Conservation (phyloP, 1,140 invertebrate species). For the Paraescarpia echinospica region DNA sequence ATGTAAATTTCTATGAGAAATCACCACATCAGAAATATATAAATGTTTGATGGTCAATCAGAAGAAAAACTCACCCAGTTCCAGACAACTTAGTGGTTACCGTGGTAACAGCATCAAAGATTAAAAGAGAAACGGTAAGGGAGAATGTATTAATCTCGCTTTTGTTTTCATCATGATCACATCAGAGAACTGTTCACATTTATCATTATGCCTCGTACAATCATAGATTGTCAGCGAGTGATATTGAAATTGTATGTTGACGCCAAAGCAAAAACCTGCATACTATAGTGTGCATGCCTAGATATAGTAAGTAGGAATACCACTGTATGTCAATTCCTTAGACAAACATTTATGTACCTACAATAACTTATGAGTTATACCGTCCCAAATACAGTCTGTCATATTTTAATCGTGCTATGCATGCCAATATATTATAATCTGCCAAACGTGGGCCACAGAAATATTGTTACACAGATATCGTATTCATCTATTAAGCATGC, state of each 20-base stretch:
- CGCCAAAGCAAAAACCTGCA: not conserved
- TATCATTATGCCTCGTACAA: not conserved
- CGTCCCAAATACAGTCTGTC: too few relatives aligned
- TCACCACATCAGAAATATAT: not conserved
- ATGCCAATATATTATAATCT: too few relatives aligned
- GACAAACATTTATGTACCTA: not conserved
- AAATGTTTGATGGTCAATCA: slow-evolving; percentile 1
- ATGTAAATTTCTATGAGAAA: not conserved
- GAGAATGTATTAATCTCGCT: not conserved
- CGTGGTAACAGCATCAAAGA: not conserved
- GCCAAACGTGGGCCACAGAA: too few relatives aligned
- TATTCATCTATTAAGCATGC: too few relatives aligned
- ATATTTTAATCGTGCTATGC: too few relatives aligned
- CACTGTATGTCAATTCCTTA: not conserved
- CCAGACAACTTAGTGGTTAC: not conserved
- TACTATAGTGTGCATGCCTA: not conserved
- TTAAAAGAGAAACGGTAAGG: not conserved
- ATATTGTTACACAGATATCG: too few relatives aligned
- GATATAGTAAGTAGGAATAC: not conserved
- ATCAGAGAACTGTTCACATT: not conserved
- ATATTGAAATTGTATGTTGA: not conserved
- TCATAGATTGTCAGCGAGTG: not conserved
- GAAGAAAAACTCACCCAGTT: not conserved
- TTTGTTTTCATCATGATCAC: not conserved
- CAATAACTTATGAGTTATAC: not conserved